Base-by-base conservation (phyloP, 1,140 invertebrate species). In the Lanistes nyassanus region DNA sequence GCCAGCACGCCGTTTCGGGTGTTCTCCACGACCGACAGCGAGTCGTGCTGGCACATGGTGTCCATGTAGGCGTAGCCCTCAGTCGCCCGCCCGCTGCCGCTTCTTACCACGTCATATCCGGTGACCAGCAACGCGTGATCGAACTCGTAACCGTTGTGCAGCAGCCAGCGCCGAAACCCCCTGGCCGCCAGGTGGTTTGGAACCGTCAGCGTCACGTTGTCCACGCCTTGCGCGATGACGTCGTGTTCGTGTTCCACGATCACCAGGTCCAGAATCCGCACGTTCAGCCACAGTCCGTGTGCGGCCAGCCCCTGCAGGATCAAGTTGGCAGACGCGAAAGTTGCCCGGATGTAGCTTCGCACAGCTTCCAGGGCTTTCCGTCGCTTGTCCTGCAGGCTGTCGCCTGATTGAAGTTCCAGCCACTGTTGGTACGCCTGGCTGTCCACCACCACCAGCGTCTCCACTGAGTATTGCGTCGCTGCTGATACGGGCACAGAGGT, bases 51-150 rank as follows among this genome's bases (percentile, higher is more conserved):
- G 29, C 51, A 56, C 47, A 70, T 55, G 34, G 53, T 70, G 68
- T 55, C 23, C 51, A 55, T 55, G 51, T 70, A 56, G 53, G 68
- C 51, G 31, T 70, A 70, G 53, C 68, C 68, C 53, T 70, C 68
- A 31, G 29, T 29, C 66, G 16, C 37, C 4, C 5, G 21, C 7
- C 0, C 19, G n/a, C 39, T 6, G 1, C 26, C 37, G 13, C 65
- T 26, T n/a, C n/a, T n/a, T 1, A 67, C 6, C 3, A 47, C 13
- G 3, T 39, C 26, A 26, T 69, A 21, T 23, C 68, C 68, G 16
- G 68, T 70, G n/a, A 70, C 19, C 26, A 70, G 53, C 21, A 70
- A 29, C 3, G 68, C 68, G 68, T 70, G 68, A 21, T 70, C 68
- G n/a, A 36, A 70, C 53, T 70, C 68, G 9, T 26, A 29, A 21